Evolutionary conservation across 2,113 vertebrate genomes (phyloP).

Genomic region (Agelaius phoeniceus): DNA sequence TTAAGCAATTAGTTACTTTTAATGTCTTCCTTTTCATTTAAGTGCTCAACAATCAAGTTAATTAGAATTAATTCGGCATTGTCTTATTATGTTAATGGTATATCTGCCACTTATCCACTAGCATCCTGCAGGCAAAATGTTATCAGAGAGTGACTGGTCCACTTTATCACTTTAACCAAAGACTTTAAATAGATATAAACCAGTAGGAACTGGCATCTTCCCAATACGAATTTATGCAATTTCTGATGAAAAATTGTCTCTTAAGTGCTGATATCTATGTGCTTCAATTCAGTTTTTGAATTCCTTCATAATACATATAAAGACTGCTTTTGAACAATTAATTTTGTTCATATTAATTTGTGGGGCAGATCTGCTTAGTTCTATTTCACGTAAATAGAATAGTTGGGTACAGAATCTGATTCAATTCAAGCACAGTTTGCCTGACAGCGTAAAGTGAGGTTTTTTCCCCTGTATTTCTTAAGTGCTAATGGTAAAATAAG

Average conservation of each 20-base stretch:
- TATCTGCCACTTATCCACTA: constrained; percentile 75
- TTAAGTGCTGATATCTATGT: neutral
- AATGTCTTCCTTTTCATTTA: constrained; percentile 88
- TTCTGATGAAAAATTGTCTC: neutral
- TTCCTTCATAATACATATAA: neutral
- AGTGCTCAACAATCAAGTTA: constrained; percentile 86
- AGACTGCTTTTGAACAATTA: neutral
- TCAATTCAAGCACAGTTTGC: neutral
- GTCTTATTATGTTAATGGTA: constrained; percentile 77
- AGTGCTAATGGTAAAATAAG: neutral
- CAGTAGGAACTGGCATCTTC: constrained; percentile 14
- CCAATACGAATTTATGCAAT: constrained; percentile 29
- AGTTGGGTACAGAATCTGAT: neutral
- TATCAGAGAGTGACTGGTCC: constrained; percentile 71
- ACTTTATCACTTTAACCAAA: constrained; percentile 67
- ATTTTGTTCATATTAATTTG: neutral
- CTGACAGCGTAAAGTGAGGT: neutral
- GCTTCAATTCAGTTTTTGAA: neutral
- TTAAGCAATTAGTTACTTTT: constrained; percentile 86
- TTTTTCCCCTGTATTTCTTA: neutral
- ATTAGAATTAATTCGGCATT: constrained; percentile 88
- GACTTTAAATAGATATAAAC: constrained; percentile 29
- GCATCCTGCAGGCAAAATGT: constrained; percentile 67
- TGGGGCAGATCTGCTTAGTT: neutral
- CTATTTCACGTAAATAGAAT: neutral